Conservation (phyloP, 2,797 vertebrate genomes). For the Pangasius macronema region DNA sequence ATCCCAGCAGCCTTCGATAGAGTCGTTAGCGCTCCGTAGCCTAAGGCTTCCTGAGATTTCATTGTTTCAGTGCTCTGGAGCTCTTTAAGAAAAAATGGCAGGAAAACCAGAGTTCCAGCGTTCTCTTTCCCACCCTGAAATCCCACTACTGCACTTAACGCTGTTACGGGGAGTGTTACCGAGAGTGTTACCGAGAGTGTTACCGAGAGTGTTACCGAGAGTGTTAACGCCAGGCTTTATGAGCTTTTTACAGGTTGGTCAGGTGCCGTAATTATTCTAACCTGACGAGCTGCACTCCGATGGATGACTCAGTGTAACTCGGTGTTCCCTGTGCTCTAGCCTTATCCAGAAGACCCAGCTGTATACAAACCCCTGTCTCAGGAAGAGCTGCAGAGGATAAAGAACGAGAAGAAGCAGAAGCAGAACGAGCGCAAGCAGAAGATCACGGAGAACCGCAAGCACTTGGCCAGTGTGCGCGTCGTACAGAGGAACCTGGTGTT, state of each 20-base stretch:
- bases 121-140: too few relatives aligned
- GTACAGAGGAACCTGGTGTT: conserved; percentile 91
- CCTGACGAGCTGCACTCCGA: too few relatives aligned
- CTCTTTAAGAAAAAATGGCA: too few relatives aligned
- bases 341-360: conserved; percentile 91
- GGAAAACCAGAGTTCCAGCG: too few relatives aligned
- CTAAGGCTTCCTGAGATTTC: neutral
- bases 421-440: conserved; percentile 90
- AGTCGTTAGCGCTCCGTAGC: neutral
- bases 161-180: too few relatives aligned
- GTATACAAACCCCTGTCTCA: conserved; percentile 91
- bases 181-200: too few relatives aligned
- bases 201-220: too few relatives aligned
- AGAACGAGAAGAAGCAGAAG: conserved; percentile 91
- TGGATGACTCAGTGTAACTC: neutral
- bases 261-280: too few relatives aligned
- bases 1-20: conserved; percentile 24
- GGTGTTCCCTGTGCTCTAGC: conserved; percentile 65
- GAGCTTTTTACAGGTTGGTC: too few relatives aligned
- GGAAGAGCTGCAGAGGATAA: conserved; percentile 91
- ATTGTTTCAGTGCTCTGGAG: too few relatives aligned
- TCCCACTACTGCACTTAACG: too few relatives aligned
- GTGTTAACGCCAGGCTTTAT: too few relatives aligned
- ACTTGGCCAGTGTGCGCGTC: conserved; percentile 87
- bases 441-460: conserved; percentile 90